These are phyloP conservation scores for Plusia festucae DNA, from an alignment of 2,888 invertebrate species.

Conservation along the genomic window DNA sequence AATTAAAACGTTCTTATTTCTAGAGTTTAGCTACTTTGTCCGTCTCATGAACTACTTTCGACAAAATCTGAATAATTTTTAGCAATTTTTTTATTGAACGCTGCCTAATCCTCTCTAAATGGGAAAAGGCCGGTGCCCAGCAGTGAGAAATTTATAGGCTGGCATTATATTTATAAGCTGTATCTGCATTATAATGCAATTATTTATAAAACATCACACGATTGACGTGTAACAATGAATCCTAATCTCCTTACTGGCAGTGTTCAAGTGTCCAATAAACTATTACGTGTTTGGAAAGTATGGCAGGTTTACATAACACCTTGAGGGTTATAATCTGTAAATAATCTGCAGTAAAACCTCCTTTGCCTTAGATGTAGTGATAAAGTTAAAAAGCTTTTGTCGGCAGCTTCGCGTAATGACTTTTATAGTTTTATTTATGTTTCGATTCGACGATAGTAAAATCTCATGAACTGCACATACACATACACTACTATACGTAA, in stretches of 20 bases:
- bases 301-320: conserved; percentile 29
- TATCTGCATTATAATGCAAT: neutral
- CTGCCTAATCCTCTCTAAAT: too few relatives aligned
- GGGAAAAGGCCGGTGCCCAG: too few relatives aligned
- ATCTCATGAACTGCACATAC: too few relatives aligned
- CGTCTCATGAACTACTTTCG: neutral
- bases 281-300: conserved; percentile 55
- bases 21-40: too few relatives aligned
- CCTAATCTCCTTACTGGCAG: conserved; percentile 10
- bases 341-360: conserved; percentile 36
- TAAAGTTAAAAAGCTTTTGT: conserved; percentile 6
- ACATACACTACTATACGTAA: too few relatives aligned
- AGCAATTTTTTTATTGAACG: neutral
- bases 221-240: conserved; percentile 1
- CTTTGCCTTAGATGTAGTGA: conserved; percentile 25
- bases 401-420: neutral
- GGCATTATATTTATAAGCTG: too few relatives aligned
- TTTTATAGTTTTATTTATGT: neutral
- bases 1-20: too few relatives aligned
- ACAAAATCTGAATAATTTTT: neutral
- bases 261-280: conserved; percentile 29
- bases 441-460: neutral
- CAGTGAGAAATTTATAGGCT: too few relatives aligned
- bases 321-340: conserved; percentile 24
- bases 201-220: too few relatives aligned